Percentiles rank a stretch among this genome's conserved stretches.
phyloP scores from a whole-genome alignment of 2,888 invertebrate species.

The Cheilosia impressa region DNA sequence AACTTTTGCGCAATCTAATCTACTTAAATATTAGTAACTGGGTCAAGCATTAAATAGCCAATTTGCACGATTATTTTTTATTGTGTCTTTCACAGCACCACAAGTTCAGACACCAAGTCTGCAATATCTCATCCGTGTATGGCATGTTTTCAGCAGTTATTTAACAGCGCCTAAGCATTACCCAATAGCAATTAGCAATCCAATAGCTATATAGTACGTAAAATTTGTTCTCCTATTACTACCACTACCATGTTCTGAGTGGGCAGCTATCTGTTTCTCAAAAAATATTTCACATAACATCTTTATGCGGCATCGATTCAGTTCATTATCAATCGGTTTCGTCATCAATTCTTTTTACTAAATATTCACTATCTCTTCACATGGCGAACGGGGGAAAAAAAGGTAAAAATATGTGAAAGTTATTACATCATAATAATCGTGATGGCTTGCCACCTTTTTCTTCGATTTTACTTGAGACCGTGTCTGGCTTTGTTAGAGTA shows the following conservation, averaged over 20 bases:
- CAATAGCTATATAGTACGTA: conserved; percentile 13
- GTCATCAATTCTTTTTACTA: conserved; percentile 48
- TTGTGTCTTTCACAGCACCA: background rate
- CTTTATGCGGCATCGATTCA: conserved; percentile 53
- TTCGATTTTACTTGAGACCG: conserved; percentile 25
- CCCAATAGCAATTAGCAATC: conserved; percentile 1
- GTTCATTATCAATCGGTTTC: conserved; percentile 72
- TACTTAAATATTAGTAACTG: background rate
- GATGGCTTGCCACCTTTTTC: conserved; percentile 41
- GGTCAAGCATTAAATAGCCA: background rate
- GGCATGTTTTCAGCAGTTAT: conserved; percentile 8
- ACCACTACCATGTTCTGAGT: too few relatives aligned
- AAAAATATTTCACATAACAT: conserved; percentile 49
- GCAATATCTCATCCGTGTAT: background rate
- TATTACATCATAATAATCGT: conserved; percentile 58
- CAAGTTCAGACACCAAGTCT: background rate
- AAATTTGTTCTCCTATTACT: background rate
- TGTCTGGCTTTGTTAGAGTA: conserved; percentile 6
- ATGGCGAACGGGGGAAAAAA: background rate
- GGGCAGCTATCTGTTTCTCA: background rate
- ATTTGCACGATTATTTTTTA: background rate
- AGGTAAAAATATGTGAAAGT: conserved; percentile 64
- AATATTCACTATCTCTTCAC: conserved; percentile 34
- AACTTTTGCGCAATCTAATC: background rate
- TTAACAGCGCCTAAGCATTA: background rate